phyloP scores from a whole-genome alignment of 2,113 vertebrate genomes.

The Rhea pennata region DNA sequence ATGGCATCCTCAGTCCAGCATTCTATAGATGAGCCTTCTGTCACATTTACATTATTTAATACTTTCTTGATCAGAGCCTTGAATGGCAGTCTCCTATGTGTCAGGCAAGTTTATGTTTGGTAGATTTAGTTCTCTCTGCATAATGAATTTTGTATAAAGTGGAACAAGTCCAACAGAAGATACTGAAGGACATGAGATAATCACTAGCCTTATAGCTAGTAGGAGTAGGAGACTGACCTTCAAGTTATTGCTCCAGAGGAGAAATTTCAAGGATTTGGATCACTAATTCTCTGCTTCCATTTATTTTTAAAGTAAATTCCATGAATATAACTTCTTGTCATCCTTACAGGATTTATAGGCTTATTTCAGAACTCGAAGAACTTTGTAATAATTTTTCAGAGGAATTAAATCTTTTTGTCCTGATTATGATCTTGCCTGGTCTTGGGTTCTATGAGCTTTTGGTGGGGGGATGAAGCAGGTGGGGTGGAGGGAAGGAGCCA shows the following conservation, averaged over 20 bases:
- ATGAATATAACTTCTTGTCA: background rate
- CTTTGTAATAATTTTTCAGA: background rate
- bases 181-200: background rate
- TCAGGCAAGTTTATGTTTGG: background rate
- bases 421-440: background rate
- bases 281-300: background rate
- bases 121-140: background rate
- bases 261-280: background rate
- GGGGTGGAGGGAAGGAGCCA: background rate
- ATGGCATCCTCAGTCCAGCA: background rate
- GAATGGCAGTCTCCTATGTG: background rate
- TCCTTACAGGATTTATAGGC: background rate
- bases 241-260: background rate
- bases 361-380: background rate
- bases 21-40: background rate
- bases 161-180: background rate
- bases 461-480: background rate
- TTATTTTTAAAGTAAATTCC: background rate
- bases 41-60: background rate
- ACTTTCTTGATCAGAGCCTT: background rate
- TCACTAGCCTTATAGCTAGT: background rate
- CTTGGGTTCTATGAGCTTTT: background rate
- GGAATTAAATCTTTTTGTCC: background rate
- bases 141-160: background rate
- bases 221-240: background rate